phyloP scores from a whole-genome alignment of 2,797 vertebrate genomes.

The Lates japonicus region DNA sequence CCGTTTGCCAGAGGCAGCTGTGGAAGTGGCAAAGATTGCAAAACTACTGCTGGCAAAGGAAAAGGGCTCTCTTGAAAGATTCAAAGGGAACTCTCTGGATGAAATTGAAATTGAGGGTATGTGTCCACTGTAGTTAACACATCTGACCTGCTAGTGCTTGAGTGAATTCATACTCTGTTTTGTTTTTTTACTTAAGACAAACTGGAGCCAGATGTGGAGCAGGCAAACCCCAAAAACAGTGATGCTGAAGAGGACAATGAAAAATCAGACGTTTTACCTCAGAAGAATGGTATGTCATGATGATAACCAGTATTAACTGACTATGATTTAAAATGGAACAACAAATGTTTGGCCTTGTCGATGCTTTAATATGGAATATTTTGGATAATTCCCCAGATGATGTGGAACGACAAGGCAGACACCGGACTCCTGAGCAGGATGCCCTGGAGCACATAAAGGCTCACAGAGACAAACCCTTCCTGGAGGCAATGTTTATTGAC shows the following conservation, averaged over 20 bases:
- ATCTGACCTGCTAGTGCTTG: background rate
- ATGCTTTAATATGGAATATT: background rate
- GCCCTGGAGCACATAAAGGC: slow-evolving; percentile 53
- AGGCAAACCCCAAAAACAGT: background rate
- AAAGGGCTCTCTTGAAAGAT: slow-evolving; percentile 60
- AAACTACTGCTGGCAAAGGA: slow-evolving; percentile 73
- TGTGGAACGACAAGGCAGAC: background rate
- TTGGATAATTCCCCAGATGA: slow-evolving; percentile 31
- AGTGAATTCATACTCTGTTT: background rate
- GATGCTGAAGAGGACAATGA: slow-evolving; percentile 10
- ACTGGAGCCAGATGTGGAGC: slow-evolving; percentile 58
- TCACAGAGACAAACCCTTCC: slow-evolving; percentile 51
- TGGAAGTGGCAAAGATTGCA: slow-evolving; percentile 74
- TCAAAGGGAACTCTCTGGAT: slow-evolving; percentile 61
- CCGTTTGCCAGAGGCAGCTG: slow-evolving; percentile 52
- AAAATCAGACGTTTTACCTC: background rate
- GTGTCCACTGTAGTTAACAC: background rate
- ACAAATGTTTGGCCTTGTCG: too few species aligned
- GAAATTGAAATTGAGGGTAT: slow-evolving; percentile 71
- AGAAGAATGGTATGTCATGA: slow-evolving; percentile 31
- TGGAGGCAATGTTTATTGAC: slow-evolving; percentile 50
- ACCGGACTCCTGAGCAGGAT: slow-evolving; percentile 41
- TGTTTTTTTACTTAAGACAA: slow-evolving; percentile 53
- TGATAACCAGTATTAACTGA: background rate
- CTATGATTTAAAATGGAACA: too few species aligned